Evolutionary conservation across 2,888 invertebrate species (phyloP).

Genomic region (Xanthia togata): DNA sequence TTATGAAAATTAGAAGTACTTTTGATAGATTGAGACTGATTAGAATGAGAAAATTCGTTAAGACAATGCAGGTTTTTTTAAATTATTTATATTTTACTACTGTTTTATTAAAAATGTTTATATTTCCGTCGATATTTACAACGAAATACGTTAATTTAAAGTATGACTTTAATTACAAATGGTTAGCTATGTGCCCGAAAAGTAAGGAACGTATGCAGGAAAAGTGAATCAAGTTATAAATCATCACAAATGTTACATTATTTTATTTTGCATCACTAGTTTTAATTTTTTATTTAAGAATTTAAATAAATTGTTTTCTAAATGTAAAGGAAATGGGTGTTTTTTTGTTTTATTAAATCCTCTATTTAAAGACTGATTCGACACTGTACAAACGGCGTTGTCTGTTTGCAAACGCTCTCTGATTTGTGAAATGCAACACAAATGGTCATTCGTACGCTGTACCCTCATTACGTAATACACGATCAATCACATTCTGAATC

Average conservation of each 20-base stretch:
- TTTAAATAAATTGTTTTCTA: constrained; percentile 11
- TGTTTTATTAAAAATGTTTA: constrained; percentile 1
- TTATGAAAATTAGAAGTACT: too few relatives aligned
- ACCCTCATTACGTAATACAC: too few relatives aligned
- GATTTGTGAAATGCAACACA: background rate
- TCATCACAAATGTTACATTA: background rate
- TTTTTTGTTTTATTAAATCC: background rate
- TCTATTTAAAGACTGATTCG: background rate
- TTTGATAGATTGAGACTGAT: too few relatives aligned
- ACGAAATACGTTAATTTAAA: constrained; percentile 1
- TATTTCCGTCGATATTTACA: background rate
- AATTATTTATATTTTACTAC: background rate
- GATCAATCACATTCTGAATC: too few relatives aligned
- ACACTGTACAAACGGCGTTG: background rate
- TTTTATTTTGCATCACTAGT: constrained; percentile 4
- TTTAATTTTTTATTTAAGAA: constrained; percentile 1
- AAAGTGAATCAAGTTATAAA: background rate
- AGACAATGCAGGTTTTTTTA: background rate
- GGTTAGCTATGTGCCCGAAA: background rate
- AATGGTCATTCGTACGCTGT: too few relatives aligned
- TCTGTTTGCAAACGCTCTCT: background rate
- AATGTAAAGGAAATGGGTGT: background rate
- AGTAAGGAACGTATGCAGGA: background rate
- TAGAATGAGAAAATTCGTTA: background rate
- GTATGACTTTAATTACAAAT: background rate